A percentile compares a stretch with the other conserved stretches of the same genome.
Conservation (phyloP, 2,888 invertebrate species). For the Hylaea fasciaria region DNA sequence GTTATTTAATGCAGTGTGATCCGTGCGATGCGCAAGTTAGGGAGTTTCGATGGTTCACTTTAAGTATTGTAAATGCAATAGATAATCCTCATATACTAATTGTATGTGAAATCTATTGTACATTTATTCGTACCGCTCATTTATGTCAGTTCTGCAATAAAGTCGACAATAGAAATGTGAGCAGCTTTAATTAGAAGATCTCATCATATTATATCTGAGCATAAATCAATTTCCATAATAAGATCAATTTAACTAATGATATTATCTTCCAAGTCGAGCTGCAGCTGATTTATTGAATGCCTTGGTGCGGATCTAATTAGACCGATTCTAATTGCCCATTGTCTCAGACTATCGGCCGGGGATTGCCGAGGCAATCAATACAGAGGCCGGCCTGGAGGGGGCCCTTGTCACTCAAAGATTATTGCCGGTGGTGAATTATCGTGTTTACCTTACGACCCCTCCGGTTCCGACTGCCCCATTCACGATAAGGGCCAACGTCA, state of each 20-base stretch:
- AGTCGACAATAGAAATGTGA: constrained; percentile 8
- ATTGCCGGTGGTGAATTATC: constrained; percentile 60
- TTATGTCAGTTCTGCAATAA: neutral
- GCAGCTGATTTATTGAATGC: constrained; percentile 40
- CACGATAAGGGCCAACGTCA: constrained; percentile 26
- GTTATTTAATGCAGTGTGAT: constrained; percentile 2
- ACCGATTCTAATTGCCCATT: constrained; percentile 55
- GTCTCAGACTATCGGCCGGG: constrained; percentile 46
- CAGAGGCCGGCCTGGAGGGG: constrained; percentile 51
- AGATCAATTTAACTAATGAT: constrained; percentile 24
- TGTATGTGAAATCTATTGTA: no score
- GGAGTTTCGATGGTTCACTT: neutral
- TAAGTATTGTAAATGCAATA: no score
- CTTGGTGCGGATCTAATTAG: constrained; percentile 46
- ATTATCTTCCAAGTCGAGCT: constrained; percentile 28
- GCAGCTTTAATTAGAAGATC: constrained; percentile 3
- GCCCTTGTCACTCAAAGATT: constrained; percentile 63
- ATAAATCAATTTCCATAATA: constrained; percentile 24
- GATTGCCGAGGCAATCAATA: constrained; percentile 62
- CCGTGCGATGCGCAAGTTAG: neutral
- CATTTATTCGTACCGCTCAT: no score
- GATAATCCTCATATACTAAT: no score
- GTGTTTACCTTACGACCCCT: constrained; percentile 55
- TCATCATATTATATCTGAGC: constrained; percentile 3
- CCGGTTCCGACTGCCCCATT: constrained; percentile 30